phyloP scores from a whole-genome alignment of 2,888 invertebrate species.

The Helicoverpa assulta region DNA sequence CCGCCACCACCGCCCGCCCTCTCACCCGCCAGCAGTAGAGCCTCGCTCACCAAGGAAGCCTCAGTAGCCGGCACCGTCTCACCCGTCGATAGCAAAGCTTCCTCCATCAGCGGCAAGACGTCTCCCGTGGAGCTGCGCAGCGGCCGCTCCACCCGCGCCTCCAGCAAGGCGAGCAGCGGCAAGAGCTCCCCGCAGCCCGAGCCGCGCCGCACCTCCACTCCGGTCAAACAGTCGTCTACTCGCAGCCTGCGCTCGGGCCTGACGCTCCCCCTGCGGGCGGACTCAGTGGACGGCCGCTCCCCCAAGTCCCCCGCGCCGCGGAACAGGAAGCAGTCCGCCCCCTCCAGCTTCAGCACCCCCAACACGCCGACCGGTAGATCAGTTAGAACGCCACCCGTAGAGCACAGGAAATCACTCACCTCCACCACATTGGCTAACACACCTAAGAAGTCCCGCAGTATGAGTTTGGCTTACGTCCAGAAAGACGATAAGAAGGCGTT shows the following conservation, averaged over 20 bases:
- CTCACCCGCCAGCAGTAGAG: constrained; percentile 72
- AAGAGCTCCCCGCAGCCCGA: constrained; percentile 69
- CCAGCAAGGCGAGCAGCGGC: constrained; percentile 71
- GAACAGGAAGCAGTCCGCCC: constrained; percentile 83
- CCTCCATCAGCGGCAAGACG: constrained; percentile 74
- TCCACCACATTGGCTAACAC: constrained; percentile 66
- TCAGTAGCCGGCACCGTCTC: constrained; percentile 71
- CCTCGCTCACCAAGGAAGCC: constrained; percentile 69
- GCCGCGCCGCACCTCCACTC: constrained; percentile 75
- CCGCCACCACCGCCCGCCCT: constrained; percentile 53
- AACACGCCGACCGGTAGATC: constrained; percentile 75
- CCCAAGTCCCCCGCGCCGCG: constrained; percentile 67
- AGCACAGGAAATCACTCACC: constrained; percentile 77
- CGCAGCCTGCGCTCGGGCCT: constrained; percentile 70
- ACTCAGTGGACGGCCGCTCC: constrained; percentile 62
- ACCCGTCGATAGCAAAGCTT: constrained; percentile 78
- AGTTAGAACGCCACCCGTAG: constrained; percentile 76
- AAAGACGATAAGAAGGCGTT: constrained; percentile 74
- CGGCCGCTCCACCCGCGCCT: constrained; percentile 65
- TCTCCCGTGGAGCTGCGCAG: constrained; percentile 71
- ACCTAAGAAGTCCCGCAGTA: constrained; percentile 86
- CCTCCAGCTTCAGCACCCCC: constrained; percentile 81
- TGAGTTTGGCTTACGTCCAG: constrained; percentile 78
- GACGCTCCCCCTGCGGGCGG: constrained; percentile 77
- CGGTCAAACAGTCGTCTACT: constrained; percentile 63